phyloP scores from a whole-genome alignment of 1,140 invertebrate genomes.

The Dendrolimus kikuchii region DNA sequence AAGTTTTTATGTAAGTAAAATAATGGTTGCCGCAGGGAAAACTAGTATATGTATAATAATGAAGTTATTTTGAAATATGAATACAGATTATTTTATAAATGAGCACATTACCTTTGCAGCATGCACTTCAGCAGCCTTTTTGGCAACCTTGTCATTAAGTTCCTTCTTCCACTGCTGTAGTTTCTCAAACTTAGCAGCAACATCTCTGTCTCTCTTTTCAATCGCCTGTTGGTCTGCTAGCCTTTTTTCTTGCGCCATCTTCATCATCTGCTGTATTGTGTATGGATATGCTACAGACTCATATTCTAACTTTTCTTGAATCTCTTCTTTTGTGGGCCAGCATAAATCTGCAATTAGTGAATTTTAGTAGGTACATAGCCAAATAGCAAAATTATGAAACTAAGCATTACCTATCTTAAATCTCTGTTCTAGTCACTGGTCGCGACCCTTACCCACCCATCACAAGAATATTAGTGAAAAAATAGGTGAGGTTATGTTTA shows the following conservation, averaged over 20 bases:
- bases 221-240: conserved; percentile 56
- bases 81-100: background rate
- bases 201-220: conserved; percentile 72
- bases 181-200: conserved; percentile 76
- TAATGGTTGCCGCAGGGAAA: too few relatives aligned
- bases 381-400: too few relatives aligned
- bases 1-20: too few relatives aligned
- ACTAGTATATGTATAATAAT: too few relatives aligned
- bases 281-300: conserved; percentile 75
- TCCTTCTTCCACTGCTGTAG: conserved; percentile 78
- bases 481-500: too few relatives aligned
- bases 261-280: conserved; percentile 76
- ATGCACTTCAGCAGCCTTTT: conserved; percentile 74
- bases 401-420: too few relatives aligned
- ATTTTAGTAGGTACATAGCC: too few relatives aligned
- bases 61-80: too few relatives aligned
- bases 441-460: too few relatives aligned
- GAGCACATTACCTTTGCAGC: conserved; percentile 72
- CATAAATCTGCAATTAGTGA: conserved; percentile 38
- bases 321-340: conserved; percentile 67
- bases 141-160: conserved; percentile 75
- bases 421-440: too few relatives aligned
- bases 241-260: conserved; percentile 49
- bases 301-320: conserved; percentile 74
- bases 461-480: too few relatives aligned